Percentiles rank a stretch among this genome's conserved stretches.
phyloP scores from a whole-genome alignment of 2,888 invertebrate genomes.

The Galerucella nymphaeae region DNA sequence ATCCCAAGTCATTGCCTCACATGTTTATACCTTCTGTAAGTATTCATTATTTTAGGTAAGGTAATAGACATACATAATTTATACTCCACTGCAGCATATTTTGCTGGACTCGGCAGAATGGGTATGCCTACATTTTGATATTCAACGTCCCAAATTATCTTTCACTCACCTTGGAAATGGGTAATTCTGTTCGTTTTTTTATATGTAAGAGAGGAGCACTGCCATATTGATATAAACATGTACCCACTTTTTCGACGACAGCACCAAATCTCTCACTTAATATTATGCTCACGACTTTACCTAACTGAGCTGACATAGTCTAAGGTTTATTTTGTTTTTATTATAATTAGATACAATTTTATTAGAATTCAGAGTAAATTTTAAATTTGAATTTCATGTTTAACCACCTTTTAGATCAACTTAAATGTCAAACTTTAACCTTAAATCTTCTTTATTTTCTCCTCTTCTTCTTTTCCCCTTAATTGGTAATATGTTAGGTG shows the following conservation, averaged over 20 bases:
- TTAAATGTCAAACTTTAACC: no score
- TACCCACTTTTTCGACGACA: conserved; percentile 79
- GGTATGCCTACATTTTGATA: background rate
- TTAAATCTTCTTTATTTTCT: no score
- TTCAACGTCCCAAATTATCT: conserved; percentile 19
- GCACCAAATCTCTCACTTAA: conserved; percentile 84
- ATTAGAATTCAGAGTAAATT: no score
- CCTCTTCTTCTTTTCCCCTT: no score
- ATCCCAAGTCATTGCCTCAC: no score
- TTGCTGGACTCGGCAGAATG: background rate
- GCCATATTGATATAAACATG: conserved; percentile 77
- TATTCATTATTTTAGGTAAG: no score
- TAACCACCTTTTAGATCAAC: no score
- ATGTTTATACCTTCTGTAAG: no score
- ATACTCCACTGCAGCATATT: background rate
- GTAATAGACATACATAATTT: background rate
- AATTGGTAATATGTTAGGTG: no score
- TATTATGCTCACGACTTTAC: conserved; percentile 78
- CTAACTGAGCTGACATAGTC: conserved; percentile 78
- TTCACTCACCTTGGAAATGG: conserved; percentile 67
- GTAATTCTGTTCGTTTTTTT: conserved; percentile 70
- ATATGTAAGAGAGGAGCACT: conserved; percentile 76
- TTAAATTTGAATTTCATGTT: no score
- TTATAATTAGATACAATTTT: no score
- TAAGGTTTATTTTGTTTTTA: background rate